A percentile compares a stretch with the other conserved stretches of the same genome.
Evolutionary conservation across 2,113 vertebrate species (phyloP).

Genomic region (Pandion haliaetus): DNA sequence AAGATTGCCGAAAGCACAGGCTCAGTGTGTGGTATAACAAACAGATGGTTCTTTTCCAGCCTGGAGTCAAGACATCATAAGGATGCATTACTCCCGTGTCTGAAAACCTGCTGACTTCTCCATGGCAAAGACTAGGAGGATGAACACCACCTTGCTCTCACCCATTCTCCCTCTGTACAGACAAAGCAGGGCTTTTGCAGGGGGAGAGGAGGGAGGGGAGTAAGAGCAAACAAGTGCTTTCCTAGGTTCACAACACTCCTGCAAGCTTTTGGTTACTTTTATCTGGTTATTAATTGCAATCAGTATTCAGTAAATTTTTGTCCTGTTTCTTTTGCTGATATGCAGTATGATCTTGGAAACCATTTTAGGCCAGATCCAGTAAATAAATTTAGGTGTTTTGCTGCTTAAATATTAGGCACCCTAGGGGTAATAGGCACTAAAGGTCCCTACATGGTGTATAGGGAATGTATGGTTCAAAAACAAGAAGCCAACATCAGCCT

Average conservation of each 20-base stretch:
- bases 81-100: neutral
- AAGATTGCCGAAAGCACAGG: neutral
- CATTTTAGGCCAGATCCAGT: neutral
- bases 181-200: neutral
- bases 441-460: neutral
- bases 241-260: neutral
- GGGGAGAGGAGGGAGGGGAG: neutral
- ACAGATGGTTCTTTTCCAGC: constrained; percentile 7
- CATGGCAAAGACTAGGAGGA: neutral
- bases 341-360: neutral
- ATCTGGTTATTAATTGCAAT: neutral
- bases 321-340: neutral
- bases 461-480: neutral
- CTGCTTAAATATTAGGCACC: neutral
- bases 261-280: neutral
- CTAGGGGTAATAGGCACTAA: neutral
- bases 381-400: neutral
- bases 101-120: constrained; percentile 24
- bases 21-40: neutral
- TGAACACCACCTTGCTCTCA: neutral
- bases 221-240: neutral
- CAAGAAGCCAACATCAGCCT: neutral
- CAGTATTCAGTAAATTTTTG: neutral
- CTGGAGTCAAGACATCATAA: neutral
- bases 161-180: neutral